Base-by-base conservation (phyloP, 37 sponge, comb jelly and placozoan genomes). In the Halichondria panicea region DNA sequence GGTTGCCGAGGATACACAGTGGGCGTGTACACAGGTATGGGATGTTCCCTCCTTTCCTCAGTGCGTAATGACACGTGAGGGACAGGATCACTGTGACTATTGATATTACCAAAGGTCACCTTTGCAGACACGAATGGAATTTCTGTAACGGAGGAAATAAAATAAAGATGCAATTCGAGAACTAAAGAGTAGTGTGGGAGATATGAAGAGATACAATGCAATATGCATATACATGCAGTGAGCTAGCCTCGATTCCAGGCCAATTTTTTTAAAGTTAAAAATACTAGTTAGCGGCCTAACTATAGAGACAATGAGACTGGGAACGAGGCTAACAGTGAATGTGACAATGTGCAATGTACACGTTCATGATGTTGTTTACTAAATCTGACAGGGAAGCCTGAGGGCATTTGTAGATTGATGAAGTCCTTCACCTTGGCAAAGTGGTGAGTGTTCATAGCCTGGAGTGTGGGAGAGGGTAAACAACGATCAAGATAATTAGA, bases 381-480 rank as follows among this genome's bases (percentile, higher is more conserved):
- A 71, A 99, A 85, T 68, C 91, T 99, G 54, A 99, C 77, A 2
- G 99, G 99, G 66, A 96, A 99, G 0, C 99, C 99, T 11, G 95
- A 78, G 8, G 99, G 99, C 62, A 99, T 89, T 46, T 99, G 97
- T 24, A 99, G 78, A 15, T 86, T 80, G 35, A 99, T 91, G 72
- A 99, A 99, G 37, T 99, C 99, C 62, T 90, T 83, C 54, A 99
- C 55, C 35, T 93, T 90, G 15, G 92, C 92, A 91, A 99, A 99
- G 80, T 99, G 99, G 13, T 84, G 71, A 59, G 82, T 89, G 28
- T 72, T 89, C 31, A 89, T 56, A 24, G 91, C 78, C 92, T 86
- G 55, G n/a, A 35, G 66, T 65, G 66, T 12, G 70, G 13, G 71
- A 53, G 71, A 53, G 71, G 13, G 36, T n/a, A n/a, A n/a, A n/a